A percentile compares a stretch with the other conserved stretches of the same genome.
Conservation (phyloP, 2,797 vertebrate species). For the Poliocrania exsul region DNA sequence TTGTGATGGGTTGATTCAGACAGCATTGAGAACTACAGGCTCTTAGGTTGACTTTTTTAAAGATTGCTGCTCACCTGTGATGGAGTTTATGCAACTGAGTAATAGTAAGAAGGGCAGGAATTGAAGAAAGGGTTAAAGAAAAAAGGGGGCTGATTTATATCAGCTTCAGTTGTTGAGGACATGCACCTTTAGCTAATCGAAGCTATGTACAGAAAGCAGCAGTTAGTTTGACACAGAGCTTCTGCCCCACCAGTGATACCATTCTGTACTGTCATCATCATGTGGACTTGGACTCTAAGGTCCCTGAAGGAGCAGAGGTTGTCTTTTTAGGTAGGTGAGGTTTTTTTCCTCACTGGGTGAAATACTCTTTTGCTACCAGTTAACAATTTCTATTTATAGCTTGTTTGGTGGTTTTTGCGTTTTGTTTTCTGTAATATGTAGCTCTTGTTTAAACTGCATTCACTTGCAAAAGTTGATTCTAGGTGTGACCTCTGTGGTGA, state of each 20-base stretch:
- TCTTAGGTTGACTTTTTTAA: not conserved
- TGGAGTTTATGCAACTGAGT: not conserved
- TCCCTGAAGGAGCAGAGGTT: not conserved
- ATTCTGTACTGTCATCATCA: not conserved
- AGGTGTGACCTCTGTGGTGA: not conserved
- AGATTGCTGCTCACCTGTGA: not conserved
- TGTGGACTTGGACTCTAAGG: not conserved
- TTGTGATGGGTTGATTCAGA: not conserved
- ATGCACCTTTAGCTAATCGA: not conserved
- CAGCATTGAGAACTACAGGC: not conserved
- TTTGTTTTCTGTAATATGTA: accelerated
- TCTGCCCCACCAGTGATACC: not conserved
- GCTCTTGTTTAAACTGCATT: not conserved
- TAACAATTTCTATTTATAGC: not conserved
- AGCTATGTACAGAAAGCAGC: not conserved
- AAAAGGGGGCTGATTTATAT: not conserved
- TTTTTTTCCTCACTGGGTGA: not conserved
- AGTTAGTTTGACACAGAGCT: not conserved
- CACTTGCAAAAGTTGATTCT: not conserved
- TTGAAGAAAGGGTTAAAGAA: not conserved
- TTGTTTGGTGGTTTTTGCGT: not conserved
- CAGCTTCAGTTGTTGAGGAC: not conserved
- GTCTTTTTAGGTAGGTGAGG: accelerated
- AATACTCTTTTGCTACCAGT: not conserved
- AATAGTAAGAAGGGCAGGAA: not conserved